These are phyloP conservation scores for Pseudopleuronectes americanus DNA, from an alignment of 2,797 vertebrate genomes.

Conservation along the genomic window DNA sequence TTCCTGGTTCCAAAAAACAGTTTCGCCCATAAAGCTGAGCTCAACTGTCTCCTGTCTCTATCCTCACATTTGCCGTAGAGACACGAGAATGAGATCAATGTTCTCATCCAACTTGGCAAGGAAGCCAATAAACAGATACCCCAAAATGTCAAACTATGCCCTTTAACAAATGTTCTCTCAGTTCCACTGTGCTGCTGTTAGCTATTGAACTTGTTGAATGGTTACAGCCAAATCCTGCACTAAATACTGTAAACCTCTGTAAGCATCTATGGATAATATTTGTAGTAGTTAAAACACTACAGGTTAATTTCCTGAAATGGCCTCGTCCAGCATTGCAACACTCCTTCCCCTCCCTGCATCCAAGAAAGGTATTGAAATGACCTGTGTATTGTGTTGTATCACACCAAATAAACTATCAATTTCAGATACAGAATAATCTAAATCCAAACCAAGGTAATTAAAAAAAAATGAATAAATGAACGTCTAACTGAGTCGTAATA, in stretches of 20 bases:
- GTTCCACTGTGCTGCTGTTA: conserved; percentile 9
- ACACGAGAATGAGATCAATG: not conserved
- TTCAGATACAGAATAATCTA: conserved; percentile 20
- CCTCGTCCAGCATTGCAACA: conserved; percentile 44
- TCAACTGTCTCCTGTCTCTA: not conserved
- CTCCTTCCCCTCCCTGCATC: not conserved
- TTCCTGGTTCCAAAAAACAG: not conserved
- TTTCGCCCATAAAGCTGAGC: not conserved
- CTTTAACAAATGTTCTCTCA: conserved; percentile 13
- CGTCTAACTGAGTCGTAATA: conserved; percentile 11
- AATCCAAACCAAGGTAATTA: conserved; percentile 32
- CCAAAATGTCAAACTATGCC: conserved; percentile 12
- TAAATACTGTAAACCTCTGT: conserved; percentile 19
- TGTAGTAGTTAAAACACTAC: conserved; percentile 79
- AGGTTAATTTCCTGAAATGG: conserved; percentile 60
- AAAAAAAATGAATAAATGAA: conserved; percentile 20
- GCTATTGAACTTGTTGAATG: conserved; percentile 38
- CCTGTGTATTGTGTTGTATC: conserved; percentile 24
- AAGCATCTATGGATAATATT: conserved; percentile 31
- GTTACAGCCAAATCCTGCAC: conserved; percentile 25
- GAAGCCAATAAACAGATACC: not conserved
- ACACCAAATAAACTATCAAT: conserved; percentile 38
- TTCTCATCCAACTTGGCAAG: not conserved
- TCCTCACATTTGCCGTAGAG: not conserved
- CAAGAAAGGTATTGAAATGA: not conserved